Evolutionary conservation across 2,888 invertebrate genomes (phyloP).

Genomic region (Dinocampus coccinellae): DNA sequence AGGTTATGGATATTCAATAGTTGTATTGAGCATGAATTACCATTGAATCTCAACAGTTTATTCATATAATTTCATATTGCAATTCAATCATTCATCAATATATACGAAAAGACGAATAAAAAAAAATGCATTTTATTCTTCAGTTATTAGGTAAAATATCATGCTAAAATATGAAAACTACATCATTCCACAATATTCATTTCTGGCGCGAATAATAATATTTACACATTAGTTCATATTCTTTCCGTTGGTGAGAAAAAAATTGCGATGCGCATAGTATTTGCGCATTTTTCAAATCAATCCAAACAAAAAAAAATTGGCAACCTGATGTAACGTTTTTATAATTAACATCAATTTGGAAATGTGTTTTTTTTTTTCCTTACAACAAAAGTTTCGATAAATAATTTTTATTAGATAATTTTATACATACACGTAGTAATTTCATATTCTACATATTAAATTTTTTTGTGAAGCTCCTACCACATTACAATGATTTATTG

Average conservation of each 20-base stretch:
- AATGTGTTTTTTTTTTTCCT: slow-evolving; percentile 18
- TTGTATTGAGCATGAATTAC: background rate
- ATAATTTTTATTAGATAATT: background rate
- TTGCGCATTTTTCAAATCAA: too few species aligned
- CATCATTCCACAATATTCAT: too few species aligned
- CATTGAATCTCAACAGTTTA: background rate
- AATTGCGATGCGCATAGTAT: too few species aligned
- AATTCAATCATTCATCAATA: too few species aligned
- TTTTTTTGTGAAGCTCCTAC: background rate
- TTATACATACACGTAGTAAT: background rate
- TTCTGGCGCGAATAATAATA: too few species aligned
- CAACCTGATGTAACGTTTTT: background rate
- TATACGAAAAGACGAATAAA: too few species aligned
- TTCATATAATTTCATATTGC: background rate
- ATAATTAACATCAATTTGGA: background rate
- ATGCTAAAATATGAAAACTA: too few species aligned
- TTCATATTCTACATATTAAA: background rate
- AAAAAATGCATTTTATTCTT: too few species aligned
- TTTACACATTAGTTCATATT: too few species aligned
- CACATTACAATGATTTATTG: background rate
- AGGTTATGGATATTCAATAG: slow-evolving; percentile 13
- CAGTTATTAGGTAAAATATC: too few species aligned
- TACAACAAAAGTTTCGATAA: background rate
- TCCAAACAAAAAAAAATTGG: too few species aligned
- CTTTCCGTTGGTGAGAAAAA: too few species aligned